Evolutionary conservation across 2,113 vertebrate genomes (phyloP).

Genomic region (Lophura nycthemera): DNA sequence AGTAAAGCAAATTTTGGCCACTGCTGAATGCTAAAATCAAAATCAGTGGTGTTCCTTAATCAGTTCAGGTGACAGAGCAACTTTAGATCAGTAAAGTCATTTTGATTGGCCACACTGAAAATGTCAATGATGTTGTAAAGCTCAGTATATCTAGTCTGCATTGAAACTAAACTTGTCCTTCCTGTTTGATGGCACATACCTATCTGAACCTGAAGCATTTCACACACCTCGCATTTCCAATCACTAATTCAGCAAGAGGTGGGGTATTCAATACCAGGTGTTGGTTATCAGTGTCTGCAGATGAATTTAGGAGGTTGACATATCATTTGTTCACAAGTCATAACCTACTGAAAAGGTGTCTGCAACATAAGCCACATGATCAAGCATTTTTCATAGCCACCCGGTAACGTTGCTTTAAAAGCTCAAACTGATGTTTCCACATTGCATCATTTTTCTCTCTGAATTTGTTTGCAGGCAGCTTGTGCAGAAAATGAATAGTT

Average conservation of each 20-base stretch:
- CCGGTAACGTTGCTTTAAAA: background rate
- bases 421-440: background rate
- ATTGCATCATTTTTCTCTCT: rapidly evolving
- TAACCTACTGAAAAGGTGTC: background rate
- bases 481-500: background rate
- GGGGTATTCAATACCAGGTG: background rate
- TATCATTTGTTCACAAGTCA: background rate
- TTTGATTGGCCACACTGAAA: background rate
- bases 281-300: background rate
- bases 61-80: background rate
- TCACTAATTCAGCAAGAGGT: background rate
- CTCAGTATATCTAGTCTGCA: background rate
- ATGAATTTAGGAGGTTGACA: background rate
- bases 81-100: background rate
- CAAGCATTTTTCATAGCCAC: background rate
- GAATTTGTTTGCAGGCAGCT: background rate
- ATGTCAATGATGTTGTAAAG: background rate
- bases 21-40: background rate
- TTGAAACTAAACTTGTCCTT: background rate
- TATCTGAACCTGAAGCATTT: background rate
- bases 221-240: background rate
- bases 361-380: background rate
- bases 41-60: background rate
- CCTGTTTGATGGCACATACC: background rate
- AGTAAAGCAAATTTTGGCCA: background rate